Conservation (phyloP, 2,888 invertebrate species). For the Lithosia quadra region DNA sequence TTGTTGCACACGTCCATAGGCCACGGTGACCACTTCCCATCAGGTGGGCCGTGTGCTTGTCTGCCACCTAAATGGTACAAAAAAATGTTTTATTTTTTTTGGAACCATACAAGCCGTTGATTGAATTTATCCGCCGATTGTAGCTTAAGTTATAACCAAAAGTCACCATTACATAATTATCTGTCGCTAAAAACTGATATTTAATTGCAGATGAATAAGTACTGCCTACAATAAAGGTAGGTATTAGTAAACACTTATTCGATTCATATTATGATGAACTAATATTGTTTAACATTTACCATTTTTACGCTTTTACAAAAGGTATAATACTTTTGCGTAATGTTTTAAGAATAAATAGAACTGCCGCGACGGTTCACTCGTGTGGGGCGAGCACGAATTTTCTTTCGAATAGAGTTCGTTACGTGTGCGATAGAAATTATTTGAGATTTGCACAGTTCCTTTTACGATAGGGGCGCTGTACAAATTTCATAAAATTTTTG, state of each 20-base stretch:
- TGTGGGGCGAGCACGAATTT: no score
- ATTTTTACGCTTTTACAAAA: neutral
- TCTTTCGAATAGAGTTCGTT: no score
- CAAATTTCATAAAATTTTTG: no score
- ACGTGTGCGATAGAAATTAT: no score
- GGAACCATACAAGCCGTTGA: slow-evolving; percentile 30
- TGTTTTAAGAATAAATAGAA: neutral
- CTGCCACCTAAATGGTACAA: no score
- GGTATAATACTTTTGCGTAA: neutral
- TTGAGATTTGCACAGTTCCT: no score
- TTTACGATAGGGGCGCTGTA: no score
- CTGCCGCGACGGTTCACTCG: neutral
- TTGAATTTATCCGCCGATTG: slow-evolving; percentile 62
- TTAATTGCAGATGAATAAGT: neutral
- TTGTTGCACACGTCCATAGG: no score
- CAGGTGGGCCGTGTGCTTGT: no score
- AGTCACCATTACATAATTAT: slow-evolving; percentile 27
- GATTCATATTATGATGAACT: neutral
- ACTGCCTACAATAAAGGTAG: neutral
- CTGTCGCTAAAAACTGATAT: slow-evolving; percentile 5
- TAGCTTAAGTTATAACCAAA: slow-evolving; percentile 54
- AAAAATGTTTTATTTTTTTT: neutral
- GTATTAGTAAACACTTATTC: neutral
- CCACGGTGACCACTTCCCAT: no score
- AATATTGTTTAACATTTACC: neutral